Evolutionary conservation across 2,113 vertebrate genomes (phyloP), one percentile per base, ranked within the genome.

Genomic region (Lichenostomus cassidix): DNA sequence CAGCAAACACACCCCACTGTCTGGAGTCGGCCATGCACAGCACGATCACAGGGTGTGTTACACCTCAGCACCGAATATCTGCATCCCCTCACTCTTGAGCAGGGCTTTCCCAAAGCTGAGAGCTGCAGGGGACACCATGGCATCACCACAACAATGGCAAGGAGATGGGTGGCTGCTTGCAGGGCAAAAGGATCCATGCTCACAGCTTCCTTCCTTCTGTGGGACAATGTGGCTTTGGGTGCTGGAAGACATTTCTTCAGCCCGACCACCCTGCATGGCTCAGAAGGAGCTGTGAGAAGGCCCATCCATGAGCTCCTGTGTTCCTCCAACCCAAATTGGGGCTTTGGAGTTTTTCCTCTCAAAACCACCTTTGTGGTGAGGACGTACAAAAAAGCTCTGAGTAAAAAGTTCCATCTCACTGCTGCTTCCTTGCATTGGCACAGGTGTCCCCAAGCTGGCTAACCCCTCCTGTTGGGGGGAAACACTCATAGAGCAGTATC

Each of bases 71-170:
- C 39, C 1, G 0, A 25, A 29, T 8, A 0, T 0, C 42, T 9
- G 42, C 2, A 0, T 23, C 41, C 35, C 60, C 46, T 75, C 0
- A 2, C 59, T 64, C 63, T 7, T 2, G 2, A 60, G 50, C 4
- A 1, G 21, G 35, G 22, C 35, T 27, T 41, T 25, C 31, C n/a
- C 2, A 8, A 7, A 47, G 27, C 21, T 0, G 0, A 52, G 75
- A 4, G 6, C 47, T 37, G 71, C 67, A 89, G 27, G 62, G 41
- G 1, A 21, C 1, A 2, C 60, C 21, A 15, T 0, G 5, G 59
- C 58, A 68, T 7, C 16, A 2, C 31, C 79, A 46, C 0, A 5
- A 12, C 3, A 2, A 31, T 0, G 0, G 22, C 49, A 64, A 59
- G 58, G 35, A 63, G 47, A 14, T 4, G n/a, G 3, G 15, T 14